These are phyloP conservation scores for Alaudala cheleensis DNA, from an alignment of 2,113 vertebrate species.

Conservation along the genomic window DNA sequence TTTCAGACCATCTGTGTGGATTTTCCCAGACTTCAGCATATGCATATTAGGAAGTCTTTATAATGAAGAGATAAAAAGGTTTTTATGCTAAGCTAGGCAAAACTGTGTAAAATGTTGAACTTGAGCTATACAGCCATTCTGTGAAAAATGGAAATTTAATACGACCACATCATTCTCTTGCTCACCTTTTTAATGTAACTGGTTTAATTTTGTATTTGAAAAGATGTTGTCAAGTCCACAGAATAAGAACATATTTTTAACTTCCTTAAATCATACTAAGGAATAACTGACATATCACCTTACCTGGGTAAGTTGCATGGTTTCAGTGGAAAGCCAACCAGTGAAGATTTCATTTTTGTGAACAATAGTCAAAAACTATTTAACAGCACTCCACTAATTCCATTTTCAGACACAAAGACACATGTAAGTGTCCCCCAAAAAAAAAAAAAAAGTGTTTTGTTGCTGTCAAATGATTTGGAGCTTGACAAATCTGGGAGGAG, in stretches of 20 bases:
- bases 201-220: neutral
- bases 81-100: neutral
- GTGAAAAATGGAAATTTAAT: neutral
- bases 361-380: neutral
- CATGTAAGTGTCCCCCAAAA: neutral
- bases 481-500: neutral
- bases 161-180: neutral
- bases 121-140: neutral
- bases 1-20: neutral
- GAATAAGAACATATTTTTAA: neutral
- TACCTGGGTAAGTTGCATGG: neutral
- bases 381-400: neutral
- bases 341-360: neutral
- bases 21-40: neutral
- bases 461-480: neutral
- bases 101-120: neutral
- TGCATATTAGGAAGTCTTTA: neutral
- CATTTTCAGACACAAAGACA: neutral
- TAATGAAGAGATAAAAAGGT: neutral
- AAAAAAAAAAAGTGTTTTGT: neutral
- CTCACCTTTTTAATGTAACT: neutral
- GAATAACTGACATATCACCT: neutral
- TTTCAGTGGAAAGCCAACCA: neutral
- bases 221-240: neutral
- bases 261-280: neutral